Evolutionary conservation across 2,888 invertebrate genomes (phyloP), one percentile per base, ranked within the genome.

Genomic region (Drosophila lacicola): DNA sequence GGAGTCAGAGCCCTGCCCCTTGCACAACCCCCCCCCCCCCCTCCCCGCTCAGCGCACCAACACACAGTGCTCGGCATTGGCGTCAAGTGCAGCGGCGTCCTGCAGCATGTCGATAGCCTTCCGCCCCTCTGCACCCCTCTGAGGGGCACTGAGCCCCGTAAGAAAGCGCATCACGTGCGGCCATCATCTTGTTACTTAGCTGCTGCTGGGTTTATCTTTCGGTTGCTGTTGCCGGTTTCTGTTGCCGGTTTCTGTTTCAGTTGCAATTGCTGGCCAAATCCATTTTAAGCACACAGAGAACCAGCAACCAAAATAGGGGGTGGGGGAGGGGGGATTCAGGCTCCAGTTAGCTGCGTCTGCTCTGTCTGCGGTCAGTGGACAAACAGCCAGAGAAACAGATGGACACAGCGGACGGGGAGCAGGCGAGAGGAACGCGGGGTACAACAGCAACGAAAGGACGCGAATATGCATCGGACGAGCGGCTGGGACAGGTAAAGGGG

Each of bases 151-250:
- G n/a, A n/a, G 33, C n/a, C n/a, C 19, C 41, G 42, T 44, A 50
- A 65, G 50, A 74, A 78, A 77, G 70, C 78, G 70, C 76, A 77
- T 77, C 76, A 77, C 70, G 82, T 79, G 69, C 61, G 68, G 61
- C 72, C 62, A 78, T 77, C 80, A 80, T 79, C 79, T 80, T 80
- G 66, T 81, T 78, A 69, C 82, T 80, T 82, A 80, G 58, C 70
- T 70, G 57, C 63, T 50, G 62, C 63, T 50, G 62, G 74, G 65
- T 54, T 69, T 74, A 61, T 78, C 74, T 69, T 66, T 68, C 44
- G 56, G 21, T 61, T 53, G 25, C 21, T 41, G 37, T 45, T 69
- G 36, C 47, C 50, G 33, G 53, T 66, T 67, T 37, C 57, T 56
- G 54, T 54, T 44, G 10, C 51, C 29, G 6, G 49, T 46, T 55